These are phyloP conservation scores for Poecile atricapillus DNA, from an alignment of 2,113 vertebrate genomes.

Conservation along the genomic window DNA sequence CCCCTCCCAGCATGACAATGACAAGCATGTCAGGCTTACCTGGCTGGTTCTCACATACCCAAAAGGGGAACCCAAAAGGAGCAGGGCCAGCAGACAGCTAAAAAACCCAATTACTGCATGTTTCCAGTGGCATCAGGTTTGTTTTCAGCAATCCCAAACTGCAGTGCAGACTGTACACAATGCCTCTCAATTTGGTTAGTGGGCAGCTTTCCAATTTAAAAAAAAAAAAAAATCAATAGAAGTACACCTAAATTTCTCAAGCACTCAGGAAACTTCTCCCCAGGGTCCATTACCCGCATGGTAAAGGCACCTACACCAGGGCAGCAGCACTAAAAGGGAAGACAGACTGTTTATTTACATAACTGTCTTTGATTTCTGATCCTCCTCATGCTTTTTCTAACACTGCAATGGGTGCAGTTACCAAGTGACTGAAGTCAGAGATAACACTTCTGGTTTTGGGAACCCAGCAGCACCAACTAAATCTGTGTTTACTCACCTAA, in stretches of 20 bases:
- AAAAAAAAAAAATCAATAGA: not conserved
- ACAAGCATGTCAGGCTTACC: not conserved
- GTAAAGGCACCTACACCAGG: not conserved
- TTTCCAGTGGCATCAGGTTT: not conserved
- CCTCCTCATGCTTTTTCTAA: not conserved
- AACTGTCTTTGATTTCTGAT: not conserved
- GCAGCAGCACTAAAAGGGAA: not conserved
- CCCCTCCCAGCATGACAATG: fast-evolving
- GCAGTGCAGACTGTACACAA: not conserved
- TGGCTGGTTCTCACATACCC: not conserved
- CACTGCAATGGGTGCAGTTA: not conserved
- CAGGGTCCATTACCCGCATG: not conserved
- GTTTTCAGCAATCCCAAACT: not conserved
- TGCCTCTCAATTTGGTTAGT: not conserved
- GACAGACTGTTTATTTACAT: not conserved
- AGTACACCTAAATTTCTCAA: slow-evolving; percentile 31
- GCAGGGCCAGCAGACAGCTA: not conserved
- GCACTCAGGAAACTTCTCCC: not conserved
- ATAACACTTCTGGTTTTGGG: not conserved
- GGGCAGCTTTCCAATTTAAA: slow-evolving; percentile 18
- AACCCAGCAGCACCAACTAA: not conserved
- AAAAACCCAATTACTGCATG: not conserved
- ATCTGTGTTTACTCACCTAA: not conserved
- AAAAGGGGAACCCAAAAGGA: not conserved
- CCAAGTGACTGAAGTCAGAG: not conserved